Evolutionary conservation across 2,113 vertebrate species (phyloP).

Genomic region (Enhydra lutris): DNA sequence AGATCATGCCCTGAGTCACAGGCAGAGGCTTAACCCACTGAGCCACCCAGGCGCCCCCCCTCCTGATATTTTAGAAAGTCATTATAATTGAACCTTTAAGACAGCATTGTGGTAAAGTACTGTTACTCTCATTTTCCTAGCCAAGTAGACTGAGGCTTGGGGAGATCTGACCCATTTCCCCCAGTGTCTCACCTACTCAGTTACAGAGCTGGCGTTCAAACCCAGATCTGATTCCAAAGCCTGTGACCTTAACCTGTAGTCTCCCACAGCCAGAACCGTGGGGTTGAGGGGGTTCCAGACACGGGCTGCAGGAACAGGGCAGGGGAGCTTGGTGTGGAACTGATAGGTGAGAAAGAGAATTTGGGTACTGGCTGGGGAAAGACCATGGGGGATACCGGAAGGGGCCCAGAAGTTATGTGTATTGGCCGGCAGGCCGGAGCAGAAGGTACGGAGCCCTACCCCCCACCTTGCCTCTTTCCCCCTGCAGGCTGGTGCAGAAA

Average conservation of each 20-base stretch:
- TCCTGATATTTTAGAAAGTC: neutral
- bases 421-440: neutral
- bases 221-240: neutral
- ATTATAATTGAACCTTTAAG: neutral
- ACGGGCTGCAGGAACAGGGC: neutral
- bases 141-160: neutral
- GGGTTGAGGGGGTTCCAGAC: neutral
- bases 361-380: neutral
- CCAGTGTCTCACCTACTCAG: neutral
- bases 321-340: neutral
- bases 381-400: too few species aligned
- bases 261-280: neutral
- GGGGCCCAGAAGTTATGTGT: neutral
- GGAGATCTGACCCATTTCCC: neutral
- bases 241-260: neutral
- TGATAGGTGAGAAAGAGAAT: neutral
- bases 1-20: too few species aligned
- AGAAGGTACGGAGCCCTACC: neutral
- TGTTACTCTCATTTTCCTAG: neutral
- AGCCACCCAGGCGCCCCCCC: too few species aligned
- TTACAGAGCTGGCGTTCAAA: neutral
- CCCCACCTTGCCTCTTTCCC: conserved; percentile 40
- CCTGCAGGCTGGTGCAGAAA: conserved; percentile 91
- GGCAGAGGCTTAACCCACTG: too few species aligned
- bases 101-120: neutral